Percentiles rank a stretch among this genome's conserved stretches.
phyloP scores from a whole-genome alignment of 2,113 vertebrate genomes.

The Formicarius rufipectus region DNA sequence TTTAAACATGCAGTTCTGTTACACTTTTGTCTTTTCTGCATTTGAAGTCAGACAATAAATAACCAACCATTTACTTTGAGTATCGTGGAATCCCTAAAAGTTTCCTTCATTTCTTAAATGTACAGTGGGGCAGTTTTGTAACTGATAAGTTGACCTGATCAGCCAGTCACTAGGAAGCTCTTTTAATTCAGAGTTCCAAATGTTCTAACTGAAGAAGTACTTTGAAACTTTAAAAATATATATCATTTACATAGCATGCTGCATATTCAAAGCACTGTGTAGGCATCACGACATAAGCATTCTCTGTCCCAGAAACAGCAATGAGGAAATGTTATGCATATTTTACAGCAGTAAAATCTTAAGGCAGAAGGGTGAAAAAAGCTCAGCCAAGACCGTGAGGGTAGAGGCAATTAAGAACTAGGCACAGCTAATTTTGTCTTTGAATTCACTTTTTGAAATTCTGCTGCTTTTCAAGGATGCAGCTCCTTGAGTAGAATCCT shows the following conservation, averaged over 20 bases:
- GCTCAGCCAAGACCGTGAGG: background rate
- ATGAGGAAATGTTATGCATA: background rate
- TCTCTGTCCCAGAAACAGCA: background rate
- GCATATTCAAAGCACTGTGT: constrained; percentile 3
- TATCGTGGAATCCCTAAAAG: background rate
- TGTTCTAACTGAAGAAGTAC: background rate
- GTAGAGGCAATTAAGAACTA: background rate
- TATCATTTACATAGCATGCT: background rate
- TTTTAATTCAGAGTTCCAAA: background rate
- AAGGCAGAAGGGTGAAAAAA: background rate
- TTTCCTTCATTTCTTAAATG: background rate
- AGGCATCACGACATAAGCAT: background rate
- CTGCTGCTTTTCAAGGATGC: background rate
- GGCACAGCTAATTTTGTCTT: background rate
- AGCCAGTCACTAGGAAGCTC: background rate
- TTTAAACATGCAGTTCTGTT: background rate
- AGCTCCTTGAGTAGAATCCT: background rate
- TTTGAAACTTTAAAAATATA: constrained; percentile 8
- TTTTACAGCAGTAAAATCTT: background rate
- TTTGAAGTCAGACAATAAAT: background rate
- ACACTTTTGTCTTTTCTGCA: background rate
- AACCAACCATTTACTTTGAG: background rate
- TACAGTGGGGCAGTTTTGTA: background rate
- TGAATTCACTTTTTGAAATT: background rate
- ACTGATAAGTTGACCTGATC: background rate